phyloP scores from a whole-genome alignment of 2,797 vertebrate genomes.

The Diplodus puntazzo region DNA sequence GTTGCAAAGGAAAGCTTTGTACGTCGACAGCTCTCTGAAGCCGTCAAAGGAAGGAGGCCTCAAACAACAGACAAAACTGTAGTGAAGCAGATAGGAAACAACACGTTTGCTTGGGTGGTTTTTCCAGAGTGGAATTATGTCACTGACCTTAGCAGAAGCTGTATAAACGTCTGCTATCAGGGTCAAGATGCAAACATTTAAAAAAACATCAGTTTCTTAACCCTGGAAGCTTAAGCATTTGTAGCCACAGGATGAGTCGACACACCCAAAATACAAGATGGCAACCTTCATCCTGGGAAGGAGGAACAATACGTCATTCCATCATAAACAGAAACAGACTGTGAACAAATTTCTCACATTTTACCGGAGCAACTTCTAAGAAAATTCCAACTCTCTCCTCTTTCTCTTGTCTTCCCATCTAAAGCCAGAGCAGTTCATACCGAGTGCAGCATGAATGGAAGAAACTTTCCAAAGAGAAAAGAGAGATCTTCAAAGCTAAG shows the following conservation, averaged over 20 bases:
- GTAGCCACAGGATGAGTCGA: neutral
- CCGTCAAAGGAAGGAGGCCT: neutral
- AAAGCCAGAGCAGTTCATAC: neutral
- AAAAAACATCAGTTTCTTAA: neutral
- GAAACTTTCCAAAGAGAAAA: neutral
- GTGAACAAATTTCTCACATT: neutral
- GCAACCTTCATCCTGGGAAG: neutral
- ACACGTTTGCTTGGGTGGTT: neutral
- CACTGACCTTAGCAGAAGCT: neutral
- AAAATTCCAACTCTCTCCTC: neutral
- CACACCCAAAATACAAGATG: neutral
- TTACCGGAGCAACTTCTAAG: too few relatives aligned
- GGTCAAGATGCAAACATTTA: neutral
- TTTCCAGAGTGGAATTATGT: neutral
- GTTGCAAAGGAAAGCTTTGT: neutral
- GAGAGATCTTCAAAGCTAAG: neutral
- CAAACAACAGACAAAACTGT: neutral
- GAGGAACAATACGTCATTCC: neutral
- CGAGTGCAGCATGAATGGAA: neutral
- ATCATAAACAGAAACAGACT: neutral
- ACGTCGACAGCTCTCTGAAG: neutral
- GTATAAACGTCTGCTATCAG: neutral
- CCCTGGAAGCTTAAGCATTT: neutral
- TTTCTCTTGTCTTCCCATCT: neutral
- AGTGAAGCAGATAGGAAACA: neutral